Evolutionary conservation across 2,797 vertebrate genomes (phyloP).

Genomic region (Neolamprologus multifasciatus): DNA sequence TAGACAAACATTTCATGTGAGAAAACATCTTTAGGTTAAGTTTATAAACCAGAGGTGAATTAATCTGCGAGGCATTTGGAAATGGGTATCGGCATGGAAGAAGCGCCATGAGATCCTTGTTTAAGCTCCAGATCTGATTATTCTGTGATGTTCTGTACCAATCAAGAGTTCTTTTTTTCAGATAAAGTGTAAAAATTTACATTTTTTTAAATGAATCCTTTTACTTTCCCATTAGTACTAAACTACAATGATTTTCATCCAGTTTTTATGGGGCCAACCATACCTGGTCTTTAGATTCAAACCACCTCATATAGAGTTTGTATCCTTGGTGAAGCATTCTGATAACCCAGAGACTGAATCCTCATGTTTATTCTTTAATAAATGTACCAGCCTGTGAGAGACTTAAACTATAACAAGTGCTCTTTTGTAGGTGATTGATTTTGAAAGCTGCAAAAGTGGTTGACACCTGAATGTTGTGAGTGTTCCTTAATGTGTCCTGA

Average conservation of each 20-base stretch:
- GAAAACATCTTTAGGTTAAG: slow-evolving; percentile 35
- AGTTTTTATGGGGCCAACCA: background rate
- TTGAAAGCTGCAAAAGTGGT: background rate
- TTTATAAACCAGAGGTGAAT: slow-evolving; percentile 27
- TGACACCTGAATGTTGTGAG: background rate
- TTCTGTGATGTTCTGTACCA: background rate
- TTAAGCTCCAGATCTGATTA: background rate
- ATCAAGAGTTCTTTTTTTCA: background rate
- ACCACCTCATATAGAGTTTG: background rate
- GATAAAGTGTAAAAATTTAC: background rate
- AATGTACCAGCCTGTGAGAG: background rate
- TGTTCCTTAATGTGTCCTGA: background rate
- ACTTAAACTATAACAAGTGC: background rate
- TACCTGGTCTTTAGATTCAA: background rate
- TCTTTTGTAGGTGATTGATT: background rate
- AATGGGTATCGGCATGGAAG: background rate
- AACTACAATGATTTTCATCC: background rate
- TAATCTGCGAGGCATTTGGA: background rate
- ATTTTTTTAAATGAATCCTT: background rate
- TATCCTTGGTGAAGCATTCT: background rate
- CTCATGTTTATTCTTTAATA: background rate
- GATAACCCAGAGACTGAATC: background rate
- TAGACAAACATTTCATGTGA: background rate
- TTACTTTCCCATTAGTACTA: background rate
- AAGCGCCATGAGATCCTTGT: background rate